These are phyloP conservation scores for Corapipo altera DNA, from an alignment of 2,113 vertebrate genomes.

Conservation along the genomic window DNA sequence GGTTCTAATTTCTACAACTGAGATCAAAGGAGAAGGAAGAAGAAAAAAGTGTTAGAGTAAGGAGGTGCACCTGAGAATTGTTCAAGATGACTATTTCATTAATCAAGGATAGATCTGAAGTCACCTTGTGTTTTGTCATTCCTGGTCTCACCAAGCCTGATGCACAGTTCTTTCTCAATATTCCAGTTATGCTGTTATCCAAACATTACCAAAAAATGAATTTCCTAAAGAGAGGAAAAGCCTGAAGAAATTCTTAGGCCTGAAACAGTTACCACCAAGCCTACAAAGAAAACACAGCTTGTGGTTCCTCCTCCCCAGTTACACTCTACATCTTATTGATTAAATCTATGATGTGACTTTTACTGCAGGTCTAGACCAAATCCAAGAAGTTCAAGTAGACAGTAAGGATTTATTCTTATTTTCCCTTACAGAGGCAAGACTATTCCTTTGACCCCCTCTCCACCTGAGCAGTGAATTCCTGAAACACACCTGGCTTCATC, in stretches of 20 bases:
- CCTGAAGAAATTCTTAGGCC: background rate
- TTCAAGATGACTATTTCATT: background rate
- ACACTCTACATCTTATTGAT: background rate
- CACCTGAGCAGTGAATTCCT: background rate
- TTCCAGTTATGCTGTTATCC: background rate
- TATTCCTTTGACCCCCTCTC: background rate
- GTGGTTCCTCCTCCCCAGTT: background rate
- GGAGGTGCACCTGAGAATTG: background rate
- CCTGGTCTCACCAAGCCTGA: background rate
- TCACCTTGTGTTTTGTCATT: background rate
- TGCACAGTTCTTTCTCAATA: background rate
- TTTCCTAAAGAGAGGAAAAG: background rate
- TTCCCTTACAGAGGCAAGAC: background rate
- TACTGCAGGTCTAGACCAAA: background rate
- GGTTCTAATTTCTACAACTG: background rate
- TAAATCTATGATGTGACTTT: background rate
- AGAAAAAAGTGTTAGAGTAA: background rate
- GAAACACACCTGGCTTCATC: rapidly evolving
- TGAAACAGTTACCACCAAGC: background rate
- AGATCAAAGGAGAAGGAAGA: background rate
- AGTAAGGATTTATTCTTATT: background rate
- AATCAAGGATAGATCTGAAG: background rate
- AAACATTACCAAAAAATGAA: background rate
- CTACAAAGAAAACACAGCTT: background rate
- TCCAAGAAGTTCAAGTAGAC: background rate